phyloP scores from a whole-genome alignment of 1,140 invertebrate genomes.

The Drosophila novamexicana region DNA sequence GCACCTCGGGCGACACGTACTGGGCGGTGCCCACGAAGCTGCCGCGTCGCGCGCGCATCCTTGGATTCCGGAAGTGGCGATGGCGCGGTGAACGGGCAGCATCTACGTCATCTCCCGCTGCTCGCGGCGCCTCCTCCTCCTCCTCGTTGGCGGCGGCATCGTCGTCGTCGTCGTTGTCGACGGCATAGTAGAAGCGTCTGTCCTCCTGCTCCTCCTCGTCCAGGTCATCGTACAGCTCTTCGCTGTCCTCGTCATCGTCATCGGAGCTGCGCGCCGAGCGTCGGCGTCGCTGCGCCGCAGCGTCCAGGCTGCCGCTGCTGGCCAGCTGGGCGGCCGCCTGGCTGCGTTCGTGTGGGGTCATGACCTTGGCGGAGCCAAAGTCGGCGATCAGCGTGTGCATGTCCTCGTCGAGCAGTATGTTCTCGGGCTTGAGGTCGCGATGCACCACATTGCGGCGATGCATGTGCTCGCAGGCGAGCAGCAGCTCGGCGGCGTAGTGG shows the following conservation, averaged over 20 bases:
- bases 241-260: constrained; percentile 73
- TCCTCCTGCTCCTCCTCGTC: constrained; percentile 51
- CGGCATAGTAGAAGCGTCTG: constrained; percentile 33
- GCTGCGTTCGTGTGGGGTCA: constrained; percentile 85
- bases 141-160: not conserved
- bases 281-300: constrained; percentile 13
- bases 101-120: not conserved
- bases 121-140: not conserved
- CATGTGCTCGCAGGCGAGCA: constrained; percentile 96
- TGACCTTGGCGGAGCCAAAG: constrained; percentile 98
- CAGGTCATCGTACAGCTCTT: constrained; percentile 55
- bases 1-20: constrained; percentile 98
- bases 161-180: constrained; percentile 10
- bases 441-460: constrained; percentile 96
- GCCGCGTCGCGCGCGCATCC: constrained; percentile 84
- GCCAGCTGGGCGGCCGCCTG: constrained; percentile 47
- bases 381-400: constrained; percentile 99
- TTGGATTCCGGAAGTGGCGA: constrained; percentile 15
- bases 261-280: constrained; percentile 54
- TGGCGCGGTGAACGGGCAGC: constrained; percentile 14
- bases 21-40: constrained; percentile 99
- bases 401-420: constrained; percentile 94
- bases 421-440: constrained; percentile 95
- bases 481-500: constrained; percentile 97
- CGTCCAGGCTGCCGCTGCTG: constrained; percentile 36